These are phyloP conservation scores for Phoeniculus purpureus DNA, from an alignment of 2,797 vertebrate species.

Conservation along the genomic window DNA sequence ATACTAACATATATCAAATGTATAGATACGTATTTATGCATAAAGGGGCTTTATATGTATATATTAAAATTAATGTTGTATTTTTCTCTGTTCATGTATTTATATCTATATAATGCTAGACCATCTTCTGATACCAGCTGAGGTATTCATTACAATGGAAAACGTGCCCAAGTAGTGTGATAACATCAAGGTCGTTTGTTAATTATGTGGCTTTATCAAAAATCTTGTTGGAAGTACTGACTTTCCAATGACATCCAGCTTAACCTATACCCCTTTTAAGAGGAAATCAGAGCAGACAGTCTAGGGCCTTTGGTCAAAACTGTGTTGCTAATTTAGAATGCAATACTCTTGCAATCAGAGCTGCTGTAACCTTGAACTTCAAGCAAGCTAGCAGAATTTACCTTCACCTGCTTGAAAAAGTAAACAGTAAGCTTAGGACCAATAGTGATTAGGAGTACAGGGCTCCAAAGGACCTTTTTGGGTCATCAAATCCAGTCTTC, in stretches of 20 bases:
- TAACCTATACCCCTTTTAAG: background rate
- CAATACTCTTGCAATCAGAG: background rate
- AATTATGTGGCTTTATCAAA: constrained; percentile 67
- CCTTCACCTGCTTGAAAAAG: background rate
- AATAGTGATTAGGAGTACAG: background rate
- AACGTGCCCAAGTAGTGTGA: constrained; percentile 6
- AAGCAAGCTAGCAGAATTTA: background rate
- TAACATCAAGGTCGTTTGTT: constrained; percentile 59
- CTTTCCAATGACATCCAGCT: constrained; percentile 48
- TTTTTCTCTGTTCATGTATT: background rate
- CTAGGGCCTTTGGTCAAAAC: constrained; percentile 10
- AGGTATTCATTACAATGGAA: constrained; percentile 17
- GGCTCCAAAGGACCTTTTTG: background rate
- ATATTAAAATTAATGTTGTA: background rate
- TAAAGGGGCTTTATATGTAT: background rate
- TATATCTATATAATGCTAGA: background rate
- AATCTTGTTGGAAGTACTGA: constrained; percentile 57
- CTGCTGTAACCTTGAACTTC: constrained; percentile 26
- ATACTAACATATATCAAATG: background rate
- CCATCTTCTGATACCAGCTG: background rate
- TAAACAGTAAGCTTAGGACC: constrained; percentile 8
- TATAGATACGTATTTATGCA: background rate
- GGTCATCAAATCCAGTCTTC: constrained; percentile 21
- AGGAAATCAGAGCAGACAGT: background rate
- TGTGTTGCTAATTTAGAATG: constrained; percentile 11